Conservation (phyloP, 2,888 invertebrate genomes). For the Chironomus tentans region DNA sequence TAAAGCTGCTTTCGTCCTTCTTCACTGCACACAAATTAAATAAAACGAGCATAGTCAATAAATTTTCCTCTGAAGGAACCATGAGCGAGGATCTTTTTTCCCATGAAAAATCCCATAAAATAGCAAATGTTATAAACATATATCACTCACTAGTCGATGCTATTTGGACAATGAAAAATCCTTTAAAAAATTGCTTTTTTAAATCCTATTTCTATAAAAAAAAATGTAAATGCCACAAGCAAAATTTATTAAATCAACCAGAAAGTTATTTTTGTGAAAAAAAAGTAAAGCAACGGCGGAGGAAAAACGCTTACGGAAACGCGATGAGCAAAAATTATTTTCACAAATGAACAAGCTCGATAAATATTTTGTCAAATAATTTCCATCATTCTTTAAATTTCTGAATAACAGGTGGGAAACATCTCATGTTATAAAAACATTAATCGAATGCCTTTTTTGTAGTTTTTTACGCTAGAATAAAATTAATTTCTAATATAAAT, state of each 20-base stretch:
- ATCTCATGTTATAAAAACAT: background rate
- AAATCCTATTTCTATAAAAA: too few species aligned
- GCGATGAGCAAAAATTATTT: slow-evolving; percentile 2
- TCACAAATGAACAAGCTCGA: slow-evolving; percentile 3
- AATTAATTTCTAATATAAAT: too few species aligned
- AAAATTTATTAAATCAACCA: slow-evolving; percentile 8
- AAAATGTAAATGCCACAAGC: background rate
- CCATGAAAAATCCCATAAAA: background rate
- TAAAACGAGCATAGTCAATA: slow-evolving; percentile 12
- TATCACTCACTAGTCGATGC: background rate
- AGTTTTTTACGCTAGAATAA: too few species aligned
- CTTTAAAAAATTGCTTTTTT: too few species aligned
- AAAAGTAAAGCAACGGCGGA: background rate
- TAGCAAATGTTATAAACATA: background rate
- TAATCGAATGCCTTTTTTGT: background rate
- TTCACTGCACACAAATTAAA: slow-evolving; percentile 7
- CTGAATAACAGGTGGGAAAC: background rate
- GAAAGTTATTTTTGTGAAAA: background rate
- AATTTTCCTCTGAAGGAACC: slow-evolving; percentile 3
- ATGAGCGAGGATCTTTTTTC: background rate
- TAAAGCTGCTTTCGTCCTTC: background rate
- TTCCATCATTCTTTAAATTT: background rate
- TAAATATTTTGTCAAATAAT: slow-evolving; percentile 8
- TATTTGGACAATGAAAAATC: background rate
- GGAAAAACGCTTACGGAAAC: background rate